phyloP scores from a whole-genome alignment of 2,888 invertebrate genomes.

The Orthonevra nobilis region DNA sequence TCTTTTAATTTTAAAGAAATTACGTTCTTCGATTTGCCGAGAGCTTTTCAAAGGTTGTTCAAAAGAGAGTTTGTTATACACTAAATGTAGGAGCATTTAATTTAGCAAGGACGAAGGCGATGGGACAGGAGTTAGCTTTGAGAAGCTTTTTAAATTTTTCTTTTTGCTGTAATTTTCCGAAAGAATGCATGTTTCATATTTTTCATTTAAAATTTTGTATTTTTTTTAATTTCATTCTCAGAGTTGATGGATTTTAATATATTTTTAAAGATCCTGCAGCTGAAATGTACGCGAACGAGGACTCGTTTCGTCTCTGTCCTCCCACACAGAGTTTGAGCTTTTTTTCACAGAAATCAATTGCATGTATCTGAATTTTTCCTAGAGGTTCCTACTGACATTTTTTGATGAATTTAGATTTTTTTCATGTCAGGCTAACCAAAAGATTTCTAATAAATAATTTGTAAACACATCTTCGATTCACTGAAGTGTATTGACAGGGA shows the following conservation, averaged over 20 bases:
- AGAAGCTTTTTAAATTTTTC: conserved; percentile 64
- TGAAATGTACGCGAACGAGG: not conserved
- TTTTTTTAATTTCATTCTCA: conserved; percentile 39
- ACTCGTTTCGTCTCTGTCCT: conserved; percentile 16
- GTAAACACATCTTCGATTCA: not conserved
- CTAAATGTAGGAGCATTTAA: conserved; percentile 55
- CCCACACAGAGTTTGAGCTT: conserved; percentile 58
- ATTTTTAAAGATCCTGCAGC: not conserved
- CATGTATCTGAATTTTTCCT: conserved; percentile 65
- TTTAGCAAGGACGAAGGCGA: conserved; percentile 40
- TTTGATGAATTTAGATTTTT: conserved; percentile 33
- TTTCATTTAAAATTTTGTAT: conserved; percentile 47
- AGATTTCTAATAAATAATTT: not conserved
- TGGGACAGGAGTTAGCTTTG: conserved; percentile 44
- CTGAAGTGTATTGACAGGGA: not conserved
- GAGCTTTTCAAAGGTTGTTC: conserved; percentile 47
- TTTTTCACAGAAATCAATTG: conserved; percentile 70
- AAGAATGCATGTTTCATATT: conserved; percentile 70
- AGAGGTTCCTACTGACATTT: conserved; percentile 54
- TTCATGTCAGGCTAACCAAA: conserved; percentile 5
- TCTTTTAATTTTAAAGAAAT: conserved; percentile 7
- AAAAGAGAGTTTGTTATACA: conserved; percentile 53
- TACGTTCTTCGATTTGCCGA: conserved; percentile 6
- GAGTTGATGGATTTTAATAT: conserved; percentile 25
- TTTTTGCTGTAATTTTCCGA: conserved; percentile 69